Percentiles rank a stretch among this genome's conserved stretches.
Conservation (phyloP, 2,797 vertebrate genomes). For the Pteropus rufus region DNA sequence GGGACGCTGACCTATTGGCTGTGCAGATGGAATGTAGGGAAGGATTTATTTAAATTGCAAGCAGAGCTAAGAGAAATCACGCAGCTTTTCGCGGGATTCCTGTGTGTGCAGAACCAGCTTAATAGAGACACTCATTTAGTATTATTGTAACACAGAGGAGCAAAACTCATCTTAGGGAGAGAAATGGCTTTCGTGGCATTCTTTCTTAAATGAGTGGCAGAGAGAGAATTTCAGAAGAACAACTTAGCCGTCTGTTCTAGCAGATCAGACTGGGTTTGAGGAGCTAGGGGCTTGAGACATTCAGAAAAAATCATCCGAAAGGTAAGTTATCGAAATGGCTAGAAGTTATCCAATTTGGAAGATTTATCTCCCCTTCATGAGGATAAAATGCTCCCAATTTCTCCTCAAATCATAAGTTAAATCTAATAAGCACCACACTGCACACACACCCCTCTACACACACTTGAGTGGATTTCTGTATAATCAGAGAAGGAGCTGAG, state of each 20-base stretch:
- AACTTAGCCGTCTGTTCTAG: no score
- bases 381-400: neutral
- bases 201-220: neutral
- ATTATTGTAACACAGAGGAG: neutral
- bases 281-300: neutral
- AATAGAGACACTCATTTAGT: no score
- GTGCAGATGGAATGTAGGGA: neutral
- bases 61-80: fast-evolving
- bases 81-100: neutral
- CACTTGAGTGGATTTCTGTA: neutral
- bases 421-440: no score
- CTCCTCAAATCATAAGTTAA: fast-evolving
- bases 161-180: neutral
- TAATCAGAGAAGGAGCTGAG: neutral
- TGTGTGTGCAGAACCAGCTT: neutral
- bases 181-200: neutral
- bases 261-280: fast-evolving
- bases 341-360: neutral
- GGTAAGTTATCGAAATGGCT: neutral
- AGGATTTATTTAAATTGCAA: neutral
- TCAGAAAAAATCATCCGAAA: fast-evolving
- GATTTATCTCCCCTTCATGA: neutral
- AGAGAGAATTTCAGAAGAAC: neutral
- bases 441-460: fast-evolving
- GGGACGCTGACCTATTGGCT: neutral